Evolutionary conservation across 2,113 vertebrate genomes (phyloP).

Genomic region (Bujurquina vittata): DNA sequence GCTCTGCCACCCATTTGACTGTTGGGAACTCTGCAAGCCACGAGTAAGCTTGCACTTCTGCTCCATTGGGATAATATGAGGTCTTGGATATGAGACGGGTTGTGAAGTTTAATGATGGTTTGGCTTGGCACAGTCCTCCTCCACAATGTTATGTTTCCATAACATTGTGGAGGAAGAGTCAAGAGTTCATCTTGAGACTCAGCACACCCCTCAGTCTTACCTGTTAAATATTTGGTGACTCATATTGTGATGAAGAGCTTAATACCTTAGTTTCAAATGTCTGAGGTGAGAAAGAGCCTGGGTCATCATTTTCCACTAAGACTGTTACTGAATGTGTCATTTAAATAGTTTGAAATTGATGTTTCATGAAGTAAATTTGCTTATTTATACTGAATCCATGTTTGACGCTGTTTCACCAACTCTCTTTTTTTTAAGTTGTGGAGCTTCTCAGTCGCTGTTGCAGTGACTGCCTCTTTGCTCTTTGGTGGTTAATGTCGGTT

Average conservation of each 20-base stretch:
- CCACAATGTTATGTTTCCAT: background rate
- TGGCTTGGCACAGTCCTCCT: background rate
- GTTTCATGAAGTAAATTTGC: background rate
- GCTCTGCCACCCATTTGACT: background rate
- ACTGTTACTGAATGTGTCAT: background rate
- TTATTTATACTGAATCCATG: background rate
- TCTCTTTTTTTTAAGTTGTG: background rate
- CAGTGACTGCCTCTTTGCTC: slow-evolving; percentile 3
- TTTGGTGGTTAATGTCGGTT: slow-evolving; percentile 19
- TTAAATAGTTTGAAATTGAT: background rate
- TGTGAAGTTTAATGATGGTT: background rate
- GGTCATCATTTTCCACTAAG: background rate
- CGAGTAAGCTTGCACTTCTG: background rate
- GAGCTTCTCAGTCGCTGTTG: background rate
- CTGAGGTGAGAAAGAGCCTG: background rate
- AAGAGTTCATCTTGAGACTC: background rate
- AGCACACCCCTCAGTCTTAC: background rate
- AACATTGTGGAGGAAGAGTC: too few species aligned
- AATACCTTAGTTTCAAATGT: background rate
- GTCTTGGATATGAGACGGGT: background rate
- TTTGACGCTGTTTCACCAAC: background rate
- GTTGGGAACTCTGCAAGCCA: background rate
- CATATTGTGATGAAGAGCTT: background rate
- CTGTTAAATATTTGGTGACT: slow-evolving; percentile 19
- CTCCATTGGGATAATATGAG: background rate